phyloP scores from a whole-genome alignment of 2,113 vertebrate species.

The Pelecanus crispus region DNA sequence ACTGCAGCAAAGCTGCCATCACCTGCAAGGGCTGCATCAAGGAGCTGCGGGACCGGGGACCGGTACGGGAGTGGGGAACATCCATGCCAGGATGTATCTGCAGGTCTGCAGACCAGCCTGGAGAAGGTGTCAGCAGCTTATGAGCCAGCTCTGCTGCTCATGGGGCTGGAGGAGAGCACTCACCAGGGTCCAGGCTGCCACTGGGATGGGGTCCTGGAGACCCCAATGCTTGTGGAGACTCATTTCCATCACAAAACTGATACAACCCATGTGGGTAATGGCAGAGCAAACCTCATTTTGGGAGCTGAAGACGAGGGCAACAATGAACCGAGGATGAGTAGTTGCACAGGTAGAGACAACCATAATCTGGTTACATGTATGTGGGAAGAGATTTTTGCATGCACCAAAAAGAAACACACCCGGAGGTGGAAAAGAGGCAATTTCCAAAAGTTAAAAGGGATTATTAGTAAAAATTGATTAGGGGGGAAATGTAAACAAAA shows the following conservation, averaged over 20 bases:
- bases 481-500: slow-evolving; percentile 44
- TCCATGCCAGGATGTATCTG: accelerated
- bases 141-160: background rate
- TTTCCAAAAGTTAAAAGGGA: slow-evolving; percentile 18
- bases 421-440: background rate
- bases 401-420: background rate
- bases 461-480: slow-evolving; percentile 60
- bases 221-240: background rate
- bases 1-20: background rate
- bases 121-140: background rate
- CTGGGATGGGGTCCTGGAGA: background rate
- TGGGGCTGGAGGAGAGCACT: background rate
- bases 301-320: background rate
- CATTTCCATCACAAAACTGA: background rate
- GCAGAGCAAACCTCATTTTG: background rate
- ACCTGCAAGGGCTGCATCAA: accelerated
- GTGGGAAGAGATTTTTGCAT: background rate
- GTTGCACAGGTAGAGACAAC: background rate
- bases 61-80: accelerated
- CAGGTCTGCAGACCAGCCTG: background rate
- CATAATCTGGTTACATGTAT: accelerated
- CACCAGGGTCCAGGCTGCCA: accelerated
- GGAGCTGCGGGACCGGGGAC: background rate
- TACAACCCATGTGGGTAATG: accelerated
- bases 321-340: accelerated